Conservation (phyloP, 2,888 invertebrate genomes). For the Dinocampus coccinellae region DNA sequence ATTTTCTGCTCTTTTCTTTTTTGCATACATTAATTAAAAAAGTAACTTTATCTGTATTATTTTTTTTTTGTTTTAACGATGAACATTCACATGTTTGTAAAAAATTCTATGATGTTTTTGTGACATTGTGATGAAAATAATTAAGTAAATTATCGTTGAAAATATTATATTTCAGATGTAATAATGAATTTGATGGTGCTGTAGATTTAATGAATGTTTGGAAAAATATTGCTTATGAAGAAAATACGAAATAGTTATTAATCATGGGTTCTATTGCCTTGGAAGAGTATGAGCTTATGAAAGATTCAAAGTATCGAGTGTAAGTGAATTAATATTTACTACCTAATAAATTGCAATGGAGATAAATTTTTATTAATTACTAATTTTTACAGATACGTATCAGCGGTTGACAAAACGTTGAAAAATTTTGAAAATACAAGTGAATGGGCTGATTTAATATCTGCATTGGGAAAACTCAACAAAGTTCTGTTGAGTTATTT, state of each 20-base stretch:
- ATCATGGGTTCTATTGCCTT: conserved; percentile 73
- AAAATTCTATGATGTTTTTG: neutral
- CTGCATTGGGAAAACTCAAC: conserved; percentile 88
- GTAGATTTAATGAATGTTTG: neutral
- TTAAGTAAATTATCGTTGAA: too few species aligned
- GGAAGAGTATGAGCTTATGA: conserved; percentile 85
- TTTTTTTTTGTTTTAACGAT: too few species aligned
- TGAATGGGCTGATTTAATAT: conserved; percentile 95
- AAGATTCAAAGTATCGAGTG: conserved; percentile 85
- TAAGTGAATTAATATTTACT: conserved; percentile 63
- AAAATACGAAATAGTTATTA: neutral
- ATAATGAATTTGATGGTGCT: neutral
- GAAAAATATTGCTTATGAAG: neutral
- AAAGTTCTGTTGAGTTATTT: conserved; percentile 86
- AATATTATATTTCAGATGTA: too few species aligned
- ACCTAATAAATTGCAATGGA: neutral
- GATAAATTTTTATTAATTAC: conserved; percentile 7
- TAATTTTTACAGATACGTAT: conserved; percentile 73
- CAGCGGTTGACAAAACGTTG: conserved; percentile 87
- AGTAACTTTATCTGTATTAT: too few species aligned
- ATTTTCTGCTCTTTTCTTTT: too few species aligned
- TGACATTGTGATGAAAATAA: neutral
- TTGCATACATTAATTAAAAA: too few species aligned
- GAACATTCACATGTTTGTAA: neutral
- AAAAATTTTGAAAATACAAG: conserved; percentile 94